Base-by-base conservation (phyloP, 2,113 vertebrate species). In the Peromyscus polionotus region DNA sequence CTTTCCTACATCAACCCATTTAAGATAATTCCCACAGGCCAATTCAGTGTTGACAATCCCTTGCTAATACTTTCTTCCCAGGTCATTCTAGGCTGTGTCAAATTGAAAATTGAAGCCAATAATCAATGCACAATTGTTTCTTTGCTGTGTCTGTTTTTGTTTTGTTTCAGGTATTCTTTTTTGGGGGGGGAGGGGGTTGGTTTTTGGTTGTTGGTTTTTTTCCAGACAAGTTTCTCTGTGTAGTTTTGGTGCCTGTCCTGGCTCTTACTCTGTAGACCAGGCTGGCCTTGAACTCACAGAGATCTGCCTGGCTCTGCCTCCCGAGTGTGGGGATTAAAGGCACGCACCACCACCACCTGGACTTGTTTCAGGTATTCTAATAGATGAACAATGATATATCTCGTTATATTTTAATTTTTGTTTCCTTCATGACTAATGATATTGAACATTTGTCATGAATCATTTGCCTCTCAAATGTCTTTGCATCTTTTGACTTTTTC, bases 401-500 rank as follows among this genome's bases (percentile, higher is more conserved):
- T 93, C n/a, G 31, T 59, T 39, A 68, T 36, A 54, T n/a, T 48
- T 94, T 86, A 73, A 24, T 80, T 75, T 67, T 17, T 48, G 26
- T 67, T 81, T 91, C 67, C 68, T 31, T 91, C n/a, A 33, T 67
- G 24, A 83, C 65, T 73, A 57, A 59, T 86, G 36, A 76, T 92
- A 68, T 39, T 39, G 17, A 76, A 70, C 42, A 14, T 73, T 61
- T 67, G 9, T 36, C 51, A 14, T 19, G n/a, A 36, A 12, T 42
- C 36, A 61, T 83, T 31, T 73, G 45, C n/a, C 22, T 81, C 26
- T 42, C 11, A 68, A 61, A 54, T 76, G 83, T 39, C 72, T 10
- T 75, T 81, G 26, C 59, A 76, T 88, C 61, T 88, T 94, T 88
- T 80, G 72, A 33, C 14, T 42, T 91, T 67, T 85, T 81, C 16